These are phyloP conservation scores for Rhyacophila brunnea DNA, from an alignment of 1,140 invertebrate genomes.

Conservation along the genomic window DNA sequence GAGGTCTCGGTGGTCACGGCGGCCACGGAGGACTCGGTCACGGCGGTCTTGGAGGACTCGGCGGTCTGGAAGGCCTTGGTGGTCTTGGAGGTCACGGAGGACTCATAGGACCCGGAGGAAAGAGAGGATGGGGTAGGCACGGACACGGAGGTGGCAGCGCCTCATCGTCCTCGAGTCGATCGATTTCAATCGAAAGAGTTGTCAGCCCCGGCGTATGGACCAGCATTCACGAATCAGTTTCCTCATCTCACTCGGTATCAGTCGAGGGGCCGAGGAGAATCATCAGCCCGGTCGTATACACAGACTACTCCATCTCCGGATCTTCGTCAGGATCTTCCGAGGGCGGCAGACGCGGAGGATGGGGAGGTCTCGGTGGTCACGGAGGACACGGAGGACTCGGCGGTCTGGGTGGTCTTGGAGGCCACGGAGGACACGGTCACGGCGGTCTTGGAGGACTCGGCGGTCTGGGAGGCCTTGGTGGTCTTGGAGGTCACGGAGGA, in stretches of 20 bases:
- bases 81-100: constrained; percentile 2
- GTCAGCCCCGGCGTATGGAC: not conserved
- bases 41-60: not conserved
- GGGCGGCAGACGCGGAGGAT: not conserved
- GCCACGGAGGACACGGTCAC: too few relatives aligned
- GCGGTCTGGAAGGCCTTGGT: too few relatives aligned
- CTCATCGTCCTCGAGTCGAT: not conserved
- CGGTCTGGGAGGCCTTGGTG: constrained; percentile 1
- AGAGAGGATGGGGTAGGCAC: too few relatives aligned
- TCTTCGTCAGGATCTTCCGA: not conserved
- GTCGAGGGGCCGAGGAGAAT: too few relatives aligned
- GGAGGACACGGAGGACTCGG: constrained; percentile 11
- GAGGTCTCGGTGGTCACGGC: not conserved
- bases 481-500: constrained; percentile 1
- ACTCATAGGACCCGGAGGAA: not conserved
- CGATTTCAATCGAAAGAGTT: constrained; percentile 5
- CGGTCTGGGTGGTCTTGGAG: constrained; percentile 5
- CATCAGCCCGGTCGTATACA: too few relatives aligned
- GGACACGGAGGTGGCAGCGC: not conserved
- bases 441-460: not conserved
- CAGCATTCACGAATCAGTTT: not conserved
- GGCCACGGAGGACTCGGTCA: constrained; percentile 1
- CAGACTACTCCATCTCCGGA: too few relatives aligned
- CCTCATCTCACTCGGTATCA: not conserved
- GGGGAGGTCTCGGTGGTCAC: not conserved